Evolutionary conservation across 2,113 vertebrate species (phyloP).

Genomic region (Megaptera novaeangliae): DNA sequence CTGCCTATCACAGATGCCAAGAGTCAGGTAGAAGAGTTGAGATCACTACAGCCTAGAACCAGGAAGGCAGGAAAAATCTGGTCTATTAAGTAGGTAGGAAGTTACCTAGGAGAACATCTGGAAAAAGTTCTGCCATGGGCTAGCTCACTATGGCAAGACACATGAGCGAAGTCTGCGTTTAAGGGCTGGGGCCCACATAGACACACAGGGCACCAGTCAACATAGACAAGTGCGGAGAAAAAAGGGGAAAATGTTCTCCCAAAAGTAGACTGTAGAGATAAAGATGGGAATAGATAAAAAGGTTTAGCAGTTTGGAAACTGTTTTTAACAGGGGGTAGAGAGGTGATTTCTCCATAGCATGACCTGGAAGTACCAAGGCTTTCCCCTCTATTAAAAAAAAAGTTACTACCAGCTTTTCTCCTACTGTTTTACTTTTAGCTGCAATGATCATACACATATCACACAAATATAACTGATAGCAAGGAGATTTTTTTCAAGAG

Average conservation of each 20-base stretch:
- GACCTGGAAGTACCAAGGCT: not conserved
- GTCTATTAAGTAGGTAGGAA: not conserved
- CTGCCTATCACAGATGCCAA: not conserved
- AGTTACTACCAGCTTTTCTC: not conserved
- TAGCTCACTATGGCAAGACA: not conserved
- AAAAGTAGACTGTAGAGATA: not conserved
- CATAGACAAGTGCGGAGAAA: not conserved
- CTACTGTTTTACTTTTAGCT: constrained; percentile 6
- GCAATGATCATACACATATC: constrained; percentile 28
- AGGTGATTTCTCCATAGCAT: not conserved
- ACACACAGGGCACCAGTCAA: not conserved
- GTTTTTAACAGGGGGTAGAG: not conserved
- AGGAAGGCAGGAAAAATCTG: not conserved
- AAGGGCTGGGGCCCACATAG: not conserved
- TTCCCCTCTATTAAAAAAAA: not conserved
- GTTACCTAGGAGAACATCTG: not conserved
- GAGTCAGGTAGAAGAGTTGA: not conserved
- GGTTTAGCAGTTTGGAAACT: not conserved
- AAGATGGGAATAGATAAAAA: not conserved
- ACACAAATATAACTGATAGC: constrained; percentile 42
- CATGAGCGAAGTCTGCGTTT: not conserved
- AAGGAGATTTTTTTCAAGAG: constrained; percentile 50
- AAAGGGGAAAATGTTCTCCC: not conserved
- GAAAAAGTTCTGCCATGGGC: not conserved
- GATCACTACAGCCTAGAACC: not conserved